Base-by-base conservation (phyloP, 2,888 invertebrate species). In the Conchocele bisecta region DNA sequence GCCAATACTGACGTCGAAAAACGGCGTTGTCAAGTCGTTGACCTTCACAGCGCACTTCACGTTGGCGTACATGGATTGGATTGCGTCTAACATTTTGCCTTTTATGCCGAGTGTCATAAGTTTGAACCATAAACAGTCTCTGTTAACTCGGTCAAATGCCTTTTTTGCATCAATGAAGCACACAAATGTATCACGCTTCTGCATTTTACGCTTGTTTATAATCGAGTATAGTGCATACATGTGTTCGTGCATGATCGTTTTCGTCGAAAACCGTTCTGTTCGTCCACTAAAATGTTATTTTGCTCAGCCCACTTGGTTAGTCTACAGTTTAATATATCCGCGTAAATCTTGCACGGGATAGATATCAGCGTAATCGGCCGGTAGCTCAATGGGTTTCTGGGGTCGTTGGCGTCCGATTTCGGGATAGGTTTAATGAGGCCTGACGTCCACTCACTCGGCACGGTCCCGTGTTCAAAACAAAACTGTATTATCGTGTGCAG, bases 51-150 rank as follows among this genome's bases (percentile, higher is more conserved):
- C 42, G 22, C 42, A 42, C n/a, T 42, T 42, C 7, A 42, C 42
- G 6, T 42, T 22, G 22, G 7, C 7, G n/a, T 42, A 42, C 42
- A 42, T 9, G 7, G 42, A 42, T 20, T 42, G 42, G 6, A 42
- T 42, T 6, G 17, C 42, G n/a, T 42, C 17, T 22, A 42, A 15
- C 7, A 42, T 42, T 42, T 15, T 42, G 22, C 42, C 42, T 9
- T n/a, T 42, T 20, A 42, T 17, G 7, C 42, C 42, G n/a, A 42
- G n/a, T 6, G 42, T 9, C 22, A n/a, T 9, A 17, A 42, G 42
- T n/a, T 42, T 42, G n/a, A 9, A 42, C 42, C n/a, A 42, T n/a
- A 42, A n/a, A n/a, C 42, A 42, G n/a, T 42, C 42, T 6, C 42
- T 6, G n/a, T n/a, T 42, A 17, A 42, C 42, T 6, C 17, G n/a